Base-by-base conservation (phyloP, 2,888 invertebrate species). In the Agriopis leucophaearia region DNA sequence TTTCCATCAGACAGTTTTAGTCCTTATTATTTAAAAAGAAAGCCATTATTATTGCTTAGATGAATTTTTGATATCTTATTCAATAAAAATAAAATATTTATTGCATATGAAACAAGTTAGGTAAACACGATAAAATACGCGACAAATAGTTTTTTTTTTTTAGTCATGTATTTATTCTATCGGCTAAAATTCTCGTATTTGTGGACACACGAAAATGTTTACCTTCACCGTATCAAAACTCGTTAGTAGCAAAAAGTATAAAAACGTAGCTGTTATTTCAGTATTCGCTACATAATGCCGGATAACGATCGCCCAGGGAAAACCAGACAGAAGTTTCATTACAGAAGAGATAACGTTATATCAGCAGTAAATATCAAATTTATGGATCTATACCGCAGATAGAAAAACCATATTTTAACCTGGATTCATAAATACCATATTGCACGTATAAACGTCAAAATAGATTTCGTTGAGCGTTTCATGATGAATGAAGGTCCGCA, bases 311-410 rank as follows among this genome's bases (percentile, higher is more conserved):
- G 65, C 47, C 77, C 16, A 59, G 78, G 79, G 79, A 78, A 54
- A 69, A 59, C 62, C 67, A 63, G 71, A 73, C 75, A 73, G 68
- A 76, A 74, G 74, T 78, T 80, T 76, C 75, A 81, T 75, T 78
- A 74, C 69, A 68, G 72, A 72, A 66, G 71, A 76, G 78, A 78
- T 78, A 81, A 70, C 70, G 66, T 68, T 71, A 72, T 75, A 73
- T 73, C 73, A 70, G 72, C 51, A 69, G 74, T 77, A 75, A 74
- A 80, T 80, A 77, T 78, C 74, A 74, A 81, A 78, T 81, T 78
- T 80, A 81, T 81, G 74, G 61, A 72, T 66, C 76, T 69, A 77
- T 74, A 74, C 73, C 72, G 69, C 63, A 42, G 54, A 50, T 63
- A 67, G 54, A 67, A 67, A 66, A 62, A 57, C 44, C 50, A 42